phyloP scores from a whole-genome alignment of 2,113 vertebrate genomes.

The Setophaga coronata region DNA sequence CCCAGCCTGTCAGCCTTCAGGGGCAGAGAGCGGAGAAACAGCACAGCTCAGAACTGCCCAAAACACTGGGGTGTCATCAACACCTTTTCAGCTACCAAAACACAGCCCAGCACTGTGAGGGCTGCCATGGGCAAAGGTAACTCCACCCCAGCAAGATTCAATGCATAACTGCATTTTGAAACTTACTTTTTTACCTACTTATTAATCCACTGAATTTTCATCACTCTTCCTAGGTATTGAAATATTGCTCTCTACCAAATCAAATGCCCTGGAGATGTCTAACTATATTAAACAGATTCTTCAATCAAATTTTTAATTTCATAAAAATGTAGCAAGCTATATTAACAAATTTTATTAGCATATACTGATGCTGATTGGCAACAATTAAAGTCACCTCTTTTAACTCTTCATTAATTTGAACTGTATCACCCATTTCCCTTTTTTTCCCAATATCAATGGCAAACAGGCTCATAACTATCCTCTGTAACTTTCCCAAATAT shows the following conservation, averaged over 20 bases:
- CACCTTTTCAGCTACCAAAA: not conserved
- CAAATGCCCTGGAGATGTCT: not conserved
- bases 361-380: not conserved
- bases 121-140: not conserved
- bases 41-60: not conserved
- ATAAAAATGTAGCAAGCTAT: not conserved
- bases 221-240: not conserved
- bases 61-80: not conserved
- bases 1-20: not conserved
- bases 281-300: not conserved
- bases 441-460: not conserved
- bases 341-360: not conserved
- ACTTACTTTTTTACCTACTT: not conserved
- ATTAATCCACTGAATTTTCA: not conserved
- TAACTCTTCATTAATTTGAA: slow-evolving; percentile 28
- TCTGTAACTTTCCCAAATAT: not conserved
- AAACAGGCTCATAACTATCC: not conserved
- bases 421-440: not conserved
- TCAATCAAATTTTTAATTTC: not conserved
- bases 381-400: slow-evolving; percentile 4
- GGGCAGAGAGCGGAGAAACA: not conserved
- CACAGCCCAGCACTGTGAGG: not conserved
- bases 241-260: not conserved
- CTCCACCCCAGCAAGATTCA: not conserved
- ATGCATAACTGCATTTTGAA: not conserved